phyloP scores from a whole-genome alignment of 2,797 vertebrate species.

The Hylomyscus alleni region DNA sequence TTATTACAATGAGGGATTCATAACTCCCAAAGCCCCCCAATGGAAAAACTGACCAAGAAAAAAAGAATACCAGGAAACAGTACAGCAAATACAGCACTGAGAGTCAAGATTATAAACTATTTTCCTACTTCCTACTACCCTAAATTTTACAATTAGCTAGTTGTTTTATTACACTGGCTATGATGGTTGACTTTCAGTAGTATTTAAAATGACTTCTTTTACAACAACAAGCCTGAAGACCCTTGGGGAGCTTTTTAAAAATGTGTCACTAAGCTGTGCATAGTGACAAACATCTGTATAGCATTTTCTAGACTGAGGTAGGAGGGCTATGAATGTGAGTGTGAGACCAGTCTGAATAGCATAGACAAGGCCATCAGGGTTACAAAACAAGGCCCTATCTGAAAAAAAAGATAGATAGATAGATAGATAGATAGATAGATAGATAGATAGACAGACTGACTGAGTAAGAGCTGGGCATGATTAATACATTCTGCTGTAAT shows the following conservation, averaged over 20 bases:
- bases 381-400: neutral
- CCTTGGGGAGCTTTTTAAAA: neutral
- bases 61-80: neutral
- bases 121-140: neutral
- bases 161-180: neutral
- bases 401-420: too few relatives aligned
- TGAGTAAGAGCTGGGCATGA: neutral
- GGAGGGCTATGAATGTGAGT: neutral
- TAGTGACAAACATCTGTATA: neutral
- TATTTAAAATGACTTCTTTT: neutral
- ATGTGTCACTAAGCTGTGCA: neutral
- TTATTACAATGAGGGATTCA: neutral
- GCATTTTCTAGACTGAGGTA: neutral
- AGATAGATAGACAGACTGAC: neutral
- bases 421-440: too few relatives aligned
- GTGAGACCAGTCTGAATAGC: neutral
- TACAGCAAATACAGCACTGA: neutral
- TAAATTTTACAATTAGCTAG: neutral
- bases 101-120: neutral
- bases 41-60: conserved; percentile 1
- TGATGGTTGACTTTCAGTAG: neutral
- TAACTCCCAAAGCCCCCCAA: neutral
- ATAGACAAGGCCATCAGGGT: neutral
- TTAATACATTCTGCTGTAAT: neutral
- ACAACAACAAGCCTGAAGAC: neutral